Conservation (phyloP, 1,140 invertebrate genomes). For the Cotesia glomerata region DNA sequence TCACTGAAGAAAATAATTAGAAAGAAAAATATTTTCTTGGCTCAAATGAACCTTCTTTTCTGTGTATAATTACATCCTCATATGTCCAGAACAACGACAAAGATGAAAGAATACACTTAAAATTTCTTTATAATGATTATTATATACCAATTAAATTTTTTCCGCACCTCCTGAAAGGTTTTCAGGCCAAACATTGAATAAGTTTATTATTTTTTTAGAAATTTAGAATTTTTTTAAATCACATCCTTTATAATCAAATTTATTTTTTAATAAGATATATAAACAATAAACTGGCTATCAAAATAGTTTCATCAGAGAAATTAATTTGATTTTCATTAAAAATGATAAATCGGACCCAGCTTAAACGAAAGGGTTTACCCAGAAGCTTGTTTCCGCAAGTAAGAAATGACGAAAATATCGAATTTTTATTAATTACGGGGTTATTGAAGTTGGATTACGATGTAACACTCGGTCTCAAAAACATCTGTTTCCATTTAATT, state of each 20-base stretch:
- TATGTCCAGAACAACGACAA: no score
- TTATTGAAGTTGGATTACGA: constrained; percentile 63
- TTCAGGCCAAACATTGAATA: no score
- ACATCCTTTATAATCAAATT: neutral
- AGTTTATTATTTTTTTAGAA: neutral
- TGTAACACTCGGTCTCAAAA: constrained; percentile 60
- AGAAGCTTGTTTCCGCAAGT: neutral
- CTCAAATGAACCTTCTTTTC: no score
- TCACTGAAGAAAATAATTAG: no score
- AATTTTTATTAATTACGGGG: constrained; percentile 63
- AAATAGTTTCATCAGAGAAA: neutral
- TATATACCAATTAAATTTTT: no score
- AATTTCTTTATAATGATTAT: no score
- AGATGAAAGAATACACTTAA: no score
- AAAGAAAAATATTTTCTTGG: no score
- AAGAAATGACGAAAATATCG: constrained; percentile 37
- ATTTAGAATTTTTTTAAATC: neutral
- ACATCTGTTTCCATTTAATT: constrained; percentile 58
- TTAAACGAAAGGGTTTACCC: neutral
- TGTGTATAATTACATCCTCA: no score
- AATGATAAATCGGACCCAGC: neutral
- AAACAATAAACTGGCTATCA: no score
- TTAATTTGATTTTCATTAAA: neutral
- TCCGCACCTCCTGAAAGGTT: no score
- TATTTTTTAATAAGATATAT: neutral